Conservation (phyloP, 2,888 invertebrate genomes). For the Trichopria drosophilae region DNA sequence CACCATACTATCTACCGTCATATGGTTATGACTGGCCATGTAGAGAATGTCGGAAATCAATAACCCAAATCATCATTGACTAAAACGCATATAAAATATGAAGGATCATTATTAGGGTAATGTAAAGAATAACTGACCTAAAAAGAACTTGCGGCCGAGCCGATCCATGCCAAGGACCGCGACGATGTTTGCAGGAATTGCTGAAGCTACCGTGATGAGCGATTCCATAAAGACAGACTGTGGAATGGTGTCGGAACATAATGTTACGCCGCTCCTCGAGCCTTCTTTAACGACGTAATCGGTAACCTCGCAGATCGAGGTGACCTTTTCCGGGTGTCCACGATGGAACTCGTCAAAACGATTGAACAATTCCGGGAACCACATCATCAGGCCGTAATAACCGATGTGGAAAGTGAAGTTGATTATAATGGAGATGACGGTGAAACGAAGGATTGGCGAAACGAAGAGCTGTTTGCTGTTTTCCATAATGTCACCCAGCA, state of each 20-base stretch:
- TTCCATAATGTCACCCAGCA: constrained; percentile 76
- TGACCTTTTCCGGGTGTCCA: constrained; percentile 63
- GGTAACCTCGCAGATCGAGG: constrained; percentile 75
- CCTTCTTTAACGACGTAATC: constrained; percentile 73
- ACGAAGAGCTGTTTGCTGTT: constrained; percentile 82
- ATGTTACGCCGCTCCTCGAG: constrained; percentile 63
- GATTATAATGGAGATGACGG: constrained; percentile 81
- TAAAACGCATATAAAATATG: too few species aligned
- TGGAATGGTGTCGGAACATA: constrained; percentile 74
- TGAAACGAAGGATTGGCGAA: constrained; percentile 80
- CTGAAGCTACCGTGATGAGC: constrained; percentile 82
- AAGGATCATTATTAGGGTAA: too few species aligned
- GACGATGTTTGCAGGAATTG: constrained; percentile 81
- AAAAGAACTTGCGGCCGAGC: constrained; percentile 81
- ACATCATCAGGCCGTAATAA: constrained; percentile 95
- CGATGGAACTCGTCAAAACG: constrained; percentile 81
- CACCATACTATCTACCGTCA: too few species aligned
- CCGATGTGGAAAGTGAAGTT: constrained; percentile 94
- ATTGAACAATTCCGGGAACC: constrained; percentile 94
- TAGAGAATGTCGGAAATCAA: too few species aligned
- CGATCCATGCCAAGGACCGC: constrained; percentile 83
- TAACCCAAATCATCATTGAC: too few species aligned
- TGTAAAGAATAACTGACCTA: constrained; percentile 63
- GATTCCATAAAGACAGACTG: constrained; percentile 83
- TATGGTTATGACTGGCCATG: too few species aligned